Conservation (phyloP, 2,113 vertebrate species). For the Calidris pugnax region DNA sequence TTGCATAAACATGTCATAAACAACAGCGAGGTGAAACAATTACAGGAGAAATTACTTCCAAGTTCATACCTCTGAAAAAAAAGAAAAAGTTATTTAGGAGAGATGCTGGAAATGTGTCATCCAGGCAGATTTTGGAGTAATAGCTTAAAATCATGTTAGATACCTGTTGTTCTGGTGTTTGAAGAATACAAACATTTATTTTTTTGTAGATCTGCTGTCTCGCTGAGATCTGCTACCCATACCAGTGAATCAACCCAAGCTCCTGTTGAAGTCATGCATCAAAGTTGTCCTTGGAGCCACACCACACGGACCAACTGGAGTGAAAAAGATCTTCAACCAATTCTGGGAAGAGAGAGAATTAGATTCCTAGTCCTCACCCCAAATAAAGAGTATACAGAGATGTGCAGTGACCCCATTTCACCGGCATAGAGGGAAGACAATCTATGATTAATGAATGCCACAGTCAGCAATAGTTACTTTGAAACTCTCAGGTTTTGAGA, state of each 20-base stretch:
- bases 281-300: neutral
- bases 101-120: neutral
- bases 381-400: neutral
- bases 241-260: neutral
- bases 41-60: neutral
- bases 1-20: neutral
- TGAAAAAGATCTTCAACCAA: neutral
- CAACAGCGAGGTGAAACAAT: neutral
- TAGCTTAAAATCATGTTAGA: neutral
- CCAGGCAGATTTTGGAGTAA: neutral
- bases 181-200: neutral
- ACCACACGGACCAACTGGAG: neutral
- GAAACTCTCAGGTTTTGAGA: neutral
- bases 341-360: neutral
- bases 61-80: neutral
- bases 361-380: neutral
- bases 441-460: neutral
- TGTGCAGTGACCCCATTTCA: neutral
- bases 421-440: neutral
- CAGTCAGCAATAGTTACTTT: neutral
- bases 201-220: neutral
- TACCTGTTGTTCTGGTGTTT: neutral
- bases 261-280: neutral
- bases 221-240: neutral
- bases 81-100: neutral